Base-by-base conservation (phyloP, 2,888 invertebrate species). In the Ochlodes sylvanus region DNA sequence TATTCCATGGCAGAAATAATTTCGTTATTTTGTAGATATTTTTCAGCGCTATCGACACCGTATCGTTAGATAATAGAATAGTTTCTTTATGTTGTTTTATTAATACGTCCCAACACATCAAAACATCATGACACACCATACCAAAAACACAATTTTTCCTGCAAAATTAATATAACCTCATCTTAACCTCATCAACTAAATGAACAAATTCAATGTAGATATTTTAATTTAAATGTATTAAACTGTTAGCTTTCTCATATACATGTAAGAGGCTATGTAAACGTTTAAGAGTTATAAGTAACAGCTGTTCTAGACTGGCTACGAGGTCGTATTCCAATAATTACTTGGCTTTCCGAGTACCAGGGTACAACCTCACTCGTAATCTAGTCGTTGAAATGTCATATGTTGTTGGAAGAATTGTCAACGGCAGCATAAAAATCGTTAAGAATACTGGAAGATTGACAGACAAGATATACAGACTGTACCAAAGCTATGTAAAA, bases 401-500 rank as follows among this genome's bases (percentile, higher is more conserved):
- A 17, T 15, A 44, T 17, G 12, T 38, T 17, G 44, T 47, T 17
- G 7, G 15, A 7, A 47, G 15, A 17, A 47, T 17, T 7, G 44
- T 38, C 34, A 38, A 7, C 44, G 7, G 44, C 17, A 47, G 44
- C 44, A 7, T 47, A 47, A 7, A 17, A 0, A 38, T 38, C 10
- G 44, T 47, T 47, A 7, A 17, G 44, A 47, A 47, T 47, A 47
- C 44, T 47, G 38, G 38, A 38, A 47, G 44, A 47, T 47, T 47
- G 6, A 47, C 17, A 47, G 15, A 47, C 15, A 47, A 67, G 56
- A 70, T 69, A 71, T 65, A 55, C 67, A 34, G 57, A 67, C 67
- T 63, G 70, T 72, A 73, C 57, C 69, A 71, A 70, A 66, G 66
- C 66, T 65, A 65, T 58, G 47, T 58, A 66, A 58, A 67, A 67